These are phyloP conservation scores for Hymenochirus boettgeri DNA, from an alignment of 2,113 vertebrate species.

Conservation along the genomic window DNA sequence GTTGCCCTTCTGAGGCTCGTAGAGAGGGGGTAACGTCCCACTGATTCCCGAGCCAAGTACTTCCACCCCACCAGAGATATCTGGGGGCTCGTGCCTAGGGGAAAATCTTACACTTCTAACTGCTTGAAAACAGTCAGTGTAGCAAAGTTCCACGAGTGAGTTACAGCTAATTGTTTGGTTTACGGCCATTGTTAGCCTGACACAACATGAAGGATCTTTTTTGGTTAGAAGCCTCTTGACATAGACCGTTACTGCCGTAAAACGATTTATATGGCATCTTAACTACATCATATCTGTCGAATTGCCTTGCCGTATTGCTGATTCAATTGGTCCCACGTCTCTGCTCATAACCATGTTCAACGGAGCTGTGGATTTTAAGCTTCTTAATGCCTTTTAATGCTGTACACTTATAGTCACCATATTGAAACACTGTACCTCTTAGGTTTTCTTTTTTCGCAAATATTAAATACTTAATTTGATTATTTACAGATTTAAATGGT, in stretches of 20 bases:
- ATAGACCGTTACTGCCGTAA: background rate
- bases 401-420: too few relatives aligned
- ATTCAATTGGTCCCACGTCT: background rate
- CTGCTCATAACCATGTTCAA: background rate
- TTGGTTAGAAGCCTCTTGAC: background rate
- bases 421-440: too few relatives aligned
- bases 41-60: background rate
- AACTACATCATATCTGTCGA: constrained; percentile 4
- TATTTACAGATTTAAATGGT: too few relatives aligned
- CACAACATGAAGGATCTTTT: constrained; percentile 15
- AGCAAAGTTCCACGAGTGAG: constrained; percentile 4
- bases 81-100: background rate
- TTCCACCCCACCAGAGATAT: constrained; percentile 6
- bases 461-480: too few relatives aligned
- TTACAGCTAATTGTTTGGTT: constrained; percentile 14
- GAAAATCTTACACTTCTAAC: constrained; percentile 2
- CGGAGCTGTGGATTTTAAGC: background rate
- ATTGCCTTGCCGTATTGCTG: background rate
- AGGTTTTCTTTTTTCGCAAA: too few relatives aligned
- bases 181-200: constrained; percentile 1
- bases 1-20: constrained; percentile 31
- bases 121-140: background rate
- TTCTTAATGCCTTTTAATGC: background rate
- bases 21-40: constrained; percentile 2
- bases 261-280: constrained; percentile 17